Evolutionary conservation across 2,888 invertebrate species (phyloP).

Genomic region (Drosophila conformis): DNA sequence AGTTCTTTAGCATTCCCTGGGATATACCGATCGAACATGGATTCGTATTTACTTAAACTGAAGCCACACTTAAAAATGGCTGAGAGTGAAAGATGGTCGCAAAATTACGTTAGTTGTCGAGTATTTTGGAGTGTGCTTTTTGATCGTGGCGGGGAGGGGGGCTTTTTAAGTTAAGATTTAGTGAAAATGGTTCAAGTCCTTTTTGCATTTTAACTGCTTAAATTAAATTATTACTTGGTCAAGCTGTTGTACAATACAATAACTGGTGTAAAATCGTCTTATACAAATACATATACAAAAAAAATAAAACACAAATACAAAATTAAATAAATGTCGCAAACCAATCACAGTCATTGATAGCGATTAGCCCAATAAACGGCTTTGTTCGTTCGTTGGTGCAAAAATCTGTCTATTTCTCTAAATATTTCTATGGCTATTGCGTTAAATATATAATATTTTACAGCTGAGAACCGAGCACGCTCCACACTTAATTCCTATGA

Average conservation of each 20-base stretch:
- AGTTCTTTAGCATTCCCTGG: slow-evolving; percentile 85
- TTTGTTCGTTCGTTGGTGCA: slow-evolving; percentile 68
- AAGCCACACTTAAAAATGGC: not conserved
- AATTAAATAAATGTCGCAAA: slow-evolving; percentile 78
- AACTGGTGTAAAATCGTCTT: slow-evolving; percentile 75
- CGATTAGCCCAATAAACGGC: slow-evolving; percentile 52
- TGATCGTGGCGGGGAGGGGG: slow-evolving; percentile 13
- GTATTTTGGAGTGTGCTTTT: slow-evolving; percentile 14
- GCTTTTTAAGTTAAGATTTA: slow-evolving; percentile 60
- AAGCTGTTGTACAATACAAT: slow-evolving; percentile 57
- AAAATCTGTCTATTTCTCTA: slow-evolving; percentile 39
- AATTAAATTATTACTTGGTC: slow-evolving; percentile 75
- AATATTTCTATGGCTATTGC: slow-evolving; percentile 39
- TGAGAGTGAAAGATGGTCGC: slow-evolving; percentile 20
- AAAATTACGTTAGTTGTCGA: slow-evolving; percentile 32
- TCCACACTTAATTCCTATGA: slow-evolving; percentile 65
- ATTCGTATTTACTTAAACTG: slow-evolving; percentile 83
- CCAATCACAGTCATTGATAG: slow-evolving; percentile 51
- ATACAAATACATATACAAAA: slow-evolving; percentile 51
- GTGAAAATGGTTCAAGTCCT: slow-evolving; percentile 57
- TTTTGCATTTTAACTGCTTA: slow-evolving; percentile 71
- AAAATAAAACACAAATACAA: slow-evolving; percentile 1
- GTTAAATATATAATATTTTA: slow-evolving; percentile 26
- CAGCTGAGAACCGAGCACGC: slow-evolving; percentile 29
- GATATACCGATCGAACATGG: slow-evolving; percentile 84